A percentile compares a stretch with the other conserved stretches of the same genome.
phyloP scores from a whole-genome alignment of 2,888 invertebrate species.

The Andricus quercusramuli region DNA sequence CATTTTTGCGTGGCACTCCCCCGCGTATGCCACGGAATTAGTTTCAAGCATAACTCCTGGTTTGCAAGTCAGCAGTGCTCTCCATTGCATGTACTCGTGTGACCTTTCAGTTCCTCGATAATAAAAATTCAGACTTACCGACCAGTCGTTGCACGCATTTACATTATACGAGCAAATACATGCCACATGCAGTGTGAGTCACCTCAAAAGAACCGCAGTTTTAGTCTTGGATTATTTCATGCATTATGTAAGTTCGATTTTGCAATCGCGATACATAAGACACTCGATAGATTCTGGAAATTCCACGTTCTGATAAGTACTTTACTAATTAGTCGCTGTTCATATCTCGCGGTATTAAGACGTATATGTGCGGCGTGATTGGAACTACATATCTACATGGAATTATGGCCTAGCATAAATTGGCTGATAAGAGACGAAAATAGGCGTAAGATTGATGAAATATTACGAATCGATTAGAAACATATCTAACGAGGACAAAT shows the following conservation, averaged over 20 bases:
- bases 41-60: slow-evolving; percentile 18
- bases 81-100: slow-evolving; percentile 31
- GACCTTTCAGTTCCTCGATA: slow-evolving; percentile 34
- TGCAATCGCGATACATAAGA: not conserved
- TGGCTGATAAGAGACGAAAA: not conserved
- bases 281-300: not conserved
- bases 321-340: not conserved
- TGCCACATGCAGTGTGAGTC: slow-evolving; percentile 14
- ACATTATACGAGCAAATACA: slow-evolving; percentile 38
- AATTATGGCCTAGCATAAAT: not conserved
- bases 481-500: not conserved
- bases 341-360: slow-evolving; percentile 11
- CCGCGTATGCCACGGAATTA: not conserved
- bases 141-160: slow-evolving; percentile 36
- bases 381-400: not conserved
- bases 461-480: not conserved
- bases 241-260: slow-evolving; percentile 31
- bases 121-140: slow-evolving; percentile 40
- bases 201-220: slow-evolving; percentile 9
- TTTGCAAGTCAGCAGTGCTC: slow-evolving; percentile 12
- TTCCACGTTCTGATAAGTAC: not conserved
- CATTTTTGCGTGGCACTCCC: slow-evolving; percentile 15
- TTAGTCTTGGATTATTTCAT: not conserved
- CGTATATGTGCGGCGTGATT: not conserved
- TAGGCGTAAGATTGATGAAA: not conserved